Base-by-base conservation (phyloP, 2,888 invertebrate species). In the Tetragonula carbonaria region DNA sequence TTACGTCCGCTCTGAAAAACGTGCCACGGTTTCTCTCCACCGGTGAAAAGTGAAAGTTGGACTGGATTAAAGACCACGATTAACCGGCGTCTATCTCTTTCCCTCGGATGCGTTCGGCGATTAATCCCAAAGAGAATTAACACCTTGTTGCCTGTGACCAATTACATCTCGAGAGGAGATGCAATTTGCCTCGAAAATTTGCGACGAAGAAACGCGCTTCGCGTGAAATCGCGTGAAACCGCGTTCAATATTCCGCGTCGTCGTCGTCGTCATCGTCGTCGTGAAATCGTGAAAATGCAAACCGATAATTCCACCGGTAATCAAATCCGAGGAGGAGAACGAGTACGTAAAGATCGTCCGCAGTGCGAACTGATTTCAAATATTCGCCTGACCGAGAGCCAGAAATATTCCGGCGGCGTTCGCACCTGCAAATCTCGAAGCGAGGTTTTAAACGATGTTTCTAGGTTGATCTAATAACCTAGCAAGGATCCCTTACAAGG, bases 41-140 rank as follows among this genome's bases (percentile, higher is more conserved):
- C 38, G 55, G 65, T 23, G 74, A 55, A 75, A 67, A 75, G 74
- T 67, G 74, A 75, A 75, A 75, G 74, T 75, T 55, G 4, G 28
- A 75, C 74, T 67, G 55, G 66, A 66, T 75, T 67, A 66, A 55
- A 66, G 45, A 23, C 74, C 28, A 13, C 66, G 66, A 66, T 74
- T 66, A 65, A 55, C 53, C 23, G 28, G 59, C 50, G 5, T 28
- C 73, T 73, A 62, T 59, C 50, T 38, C 18, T 74, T 51, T 11
- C n/a, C n/a, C 11, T 4, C 11, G n/a, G 14, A 45, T 2, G 4
- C 38, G 11, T 4, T 2, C 1, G 23, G 11, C 23, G 8, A 18
- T 67, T 50, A 50, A 50, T 67, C 18, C 21, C 2, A 11, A 21
- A 13, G 28, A 65, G 23, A 59, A 33, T 33, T 33, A 33, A 59